Evolutionary conservation across 2,113 vertebrate genomes (phyloP).

Genomic region (Datnioides undecimradiatus): DNA sequence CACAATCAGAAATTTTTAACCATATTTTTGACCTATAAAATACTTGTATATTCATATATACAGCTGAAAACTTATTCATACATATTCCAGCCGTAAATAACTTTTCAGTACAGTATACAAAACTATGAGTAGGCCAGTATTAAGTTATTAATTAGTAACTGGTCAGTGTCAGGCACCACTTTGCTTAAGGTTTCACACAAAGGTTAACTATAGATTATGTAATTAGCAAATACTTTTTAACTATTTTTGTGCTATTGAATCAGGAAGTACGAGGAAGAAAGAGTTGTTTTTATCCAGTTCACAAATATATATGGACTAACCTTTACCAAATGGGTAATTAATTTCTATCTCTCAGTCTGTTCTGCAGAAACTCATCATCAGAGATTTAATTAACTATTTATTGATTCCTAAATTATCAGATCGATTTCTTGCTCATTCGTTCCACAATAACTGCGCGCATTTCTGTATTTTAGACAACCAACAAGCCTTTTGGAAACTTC

Average conservation of each 20-base stretch:
- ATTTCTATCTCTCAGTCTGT: not conserved
- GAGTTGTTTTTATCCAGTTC: not conserved
- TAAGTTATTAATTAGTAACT: not conserved
- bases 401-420: no score
- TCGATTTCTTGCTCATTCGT: no score
- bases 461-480: no score
- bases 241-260: not conserved
- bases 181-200: not conserved
- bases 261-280: not conserved
- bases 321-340: not conserved
- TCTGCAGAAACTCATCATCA: not conserved
- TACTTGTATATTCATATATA: not conserved
- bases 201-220: not conserved
- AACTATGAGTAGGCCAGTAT: not conserved
- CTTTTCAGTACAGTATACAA: not conserved
- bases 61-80: not conserved
- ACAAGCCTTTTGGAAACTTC: no score
- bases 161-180: not conserved
- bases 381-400: no score
- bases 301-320: not conserved
- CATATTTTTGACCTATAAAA: conserved; percentile 1
- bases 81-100: not conserved
- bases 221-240: not conserved
- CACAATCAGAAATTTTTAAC: no score
- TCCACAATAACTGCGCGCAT: no score